Evolutionary conservation across 2,797 vertebrate species (phyloP), one percentile per base, ranked within the genome.

Genomic region (Lemur catta): DNA sequence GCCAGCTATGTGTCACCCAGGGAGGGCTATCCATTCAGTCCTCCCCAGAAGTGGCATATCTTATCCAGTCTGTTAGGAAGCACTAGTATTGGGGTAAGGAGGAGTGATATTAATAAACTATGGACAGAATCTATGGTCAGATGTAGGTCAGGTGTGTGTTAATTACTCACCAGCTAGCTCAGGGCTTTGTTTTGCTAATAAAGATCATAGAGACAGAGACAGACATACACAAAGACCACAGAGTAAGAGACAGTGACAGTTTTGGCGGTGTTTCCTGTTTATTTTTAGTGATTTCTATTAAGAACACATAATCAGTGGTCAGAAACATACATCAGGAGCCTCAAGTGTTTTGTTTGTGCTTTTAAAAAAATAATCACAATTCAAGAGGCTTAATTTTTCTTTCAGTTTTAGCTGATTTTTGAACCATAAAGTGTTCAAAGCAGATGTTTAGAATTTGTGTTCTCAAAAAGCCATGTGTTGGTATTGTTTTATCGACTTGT

Each of bases 391-490:
- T 89, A 35, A 52, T 59, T 86, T 55, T 80, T 94, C 30, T 84
- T 91, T 61, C 63, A 41, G 12, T 26, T 12, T 87, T 91, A 87
- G 35, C 57, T 86, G 57, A 76, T 89, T 97, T 97, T 96, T 85
- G 87, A 94, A 78, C 82, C 35, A 35, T 79, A 0, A 72, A 57
- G 4, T 61, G 24, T 86, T 90, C 59, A 81, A 69, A 97, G 38
- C 33, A 67, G 50, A 38, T 61, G 18, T 67, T 91, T 20, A 67
- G 30, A 85, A 63, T 71, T 46, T 86, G 43, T 71, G 26, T 76
- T 93, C 35, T 97, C 35, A 79, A 52, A 95, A 85, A 90, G 18
- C 35, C 50, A 33, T 1, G 1, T 59, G 33, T 82, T 84, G 15
- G 35, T 88, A 38, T 17, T 95, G 35, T 85, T 93, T 94, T 65